Conservation (phyloP, 2,797 vertebrate genomes). For the Steatocranus sp. region DNA sequence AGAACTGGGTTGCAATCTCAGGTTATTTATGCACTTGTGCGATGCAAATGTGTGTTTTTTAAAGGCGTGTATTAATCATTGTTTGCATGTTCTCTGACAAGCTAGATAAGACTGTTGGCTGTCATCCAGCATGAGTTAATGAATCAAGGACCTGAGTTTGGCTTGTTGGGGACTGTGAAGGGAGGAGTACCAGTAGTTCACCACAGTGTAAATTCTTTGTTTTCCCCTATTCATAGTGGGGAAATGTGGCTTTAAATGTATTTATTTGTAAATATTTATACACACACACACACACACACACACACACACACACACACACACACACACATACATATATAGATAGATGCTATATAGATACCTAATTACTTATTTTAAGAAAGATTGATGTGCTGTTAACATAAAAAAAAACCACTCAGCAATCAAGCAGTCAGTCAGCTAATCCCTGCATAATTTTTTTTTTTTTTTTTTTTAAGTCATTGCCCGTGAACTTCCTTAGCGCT, state of each 20-base stretch:
- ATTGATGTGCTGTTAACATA: background rate
- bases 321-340: too few species aligned
- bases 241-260: conserved; percentile 14
- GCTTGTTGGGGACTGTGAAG: background rate
- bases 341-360: background rate
- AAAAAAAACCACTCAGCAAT: background rate
- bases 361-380: conserved; percentile 1
- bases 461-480: background rate
- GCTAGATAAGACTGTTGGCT: conserved; percentile 6
- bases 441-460: background rate
- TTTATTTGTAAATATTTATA: conserved; percentile 54
- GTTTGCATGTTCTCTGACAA: conserved; percentile 14
- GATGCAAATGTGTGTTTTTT: background rate
- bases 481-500: background rate
- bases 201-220: background rate
- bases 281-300: too few species aligned
- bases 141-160: background rate
- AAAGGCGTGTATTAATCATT: background rate
- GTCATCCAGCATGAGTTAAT: background rate
- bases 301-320: too few species aligned
- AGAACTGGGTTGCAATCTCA: background rate
- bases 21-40: conserved; percentile 7
- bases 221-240: background rate
- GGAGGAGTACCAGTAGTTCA: background rate
- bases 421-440: background rate